These are phyloP conservation scores for Protobothrops mucrosquamatus DNA, from an alignment of 2,113 vertebrate genomes.

Conservation along the genomic window DNA sequence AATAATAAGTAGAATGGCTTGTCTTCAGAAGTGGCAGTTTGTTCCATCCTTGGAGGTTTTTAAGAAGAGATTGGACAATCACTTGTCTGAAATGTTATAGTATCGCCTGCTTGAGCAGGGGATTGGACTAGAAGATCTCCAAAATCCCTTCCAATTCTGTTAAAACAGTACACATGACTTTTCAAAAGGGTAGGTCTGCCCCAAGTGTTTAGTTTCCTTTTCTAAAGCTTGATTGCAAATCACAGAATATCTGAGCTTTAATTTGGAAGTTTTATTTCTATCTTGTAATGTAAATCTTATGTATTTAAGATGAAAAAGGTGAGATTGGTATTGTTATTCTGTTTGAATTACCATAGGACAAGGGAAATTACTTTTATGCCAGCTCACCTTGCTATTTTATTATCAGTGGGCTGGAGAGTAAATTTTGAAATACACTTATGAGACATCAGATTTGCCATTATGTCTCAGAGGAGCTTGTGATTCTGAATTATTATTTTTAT, in stretches of 20 bases:
- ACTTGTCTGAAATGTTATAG: neutral
- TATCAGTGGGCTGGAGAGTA: neutral
- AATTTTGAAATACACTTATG: neutral
- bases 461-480: neutral
- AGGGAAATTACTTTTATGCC: neutral
- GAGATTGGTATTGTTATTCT: neutral
- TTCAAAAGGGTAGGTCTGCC: conserved; percentile 38
- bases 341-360: neutral
- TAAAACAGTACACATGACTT: conserved; percentile 37
- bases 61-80: neutral
- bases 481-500: neutral
- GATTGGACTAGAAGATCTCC: neutral
- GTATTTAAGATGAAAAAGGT: neutral
- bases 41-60: neutral
- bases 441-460: neutral
- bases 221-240: conserved; percentile 9
- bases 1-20: neutral
- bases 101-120: neutral
- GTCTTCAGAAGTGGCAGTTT: neutral
- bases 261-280: conserved; percentile 32
- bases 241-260: conserved; percentile 39
- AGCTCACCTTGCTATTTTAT: neutral
- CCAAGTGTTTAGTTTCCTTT: conserved; percentile 47
- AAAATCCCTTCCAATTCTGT: neutral
- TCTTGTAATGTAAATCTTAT: neutral